Conservation (phyloP, 1,140 invertebrate species). For the Diorhabda sublineata region DNA sequence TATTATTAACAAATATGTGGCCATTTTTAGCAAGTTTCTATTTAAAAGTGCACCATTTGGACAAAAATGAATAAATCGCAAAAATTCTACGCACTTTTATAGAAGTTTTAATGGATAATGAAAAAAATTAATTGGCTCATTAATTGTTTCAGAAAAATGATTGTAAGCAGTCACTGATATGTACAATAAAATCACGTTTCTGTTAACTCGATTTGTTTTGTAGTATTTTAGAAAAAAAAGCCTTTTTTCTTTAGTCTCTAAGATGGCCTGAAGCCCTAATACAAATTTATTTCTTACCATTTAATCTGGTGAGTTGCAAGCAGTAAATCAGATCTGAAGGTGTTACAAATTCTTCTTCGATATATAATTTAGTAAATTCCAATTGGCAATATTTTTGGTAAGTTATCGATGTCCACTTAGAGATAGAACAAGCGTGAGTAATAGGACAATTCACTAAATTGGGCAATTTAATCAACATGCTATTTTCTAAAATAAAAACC, state of each 20-base stretch:
- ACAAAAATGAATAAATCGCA: too few species aligned
- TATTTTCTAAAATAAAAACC: too few species aligned
- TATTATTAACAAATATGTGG: too few species aligned
- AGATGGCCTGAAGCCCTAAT: neutral
- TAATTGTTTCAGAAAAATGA: slow-evolving; percentile 11
- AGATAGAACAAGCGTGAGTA: slow-evolving; percentile 56
- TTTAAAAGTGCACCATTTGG: too few species aligned
- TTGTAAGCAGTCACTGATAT: too few species aligned
- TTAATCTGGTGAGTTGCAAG: slow-evolving; percentile 65
- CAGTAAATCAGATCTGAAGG: slow-evolving; percentile 65
- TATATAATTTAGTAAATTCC: slow-evolving; percentile 50
- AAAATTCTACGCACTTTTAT: too few species aligned
- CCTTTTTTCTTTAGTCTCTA: neutral
- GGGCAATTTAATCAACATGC: slow-evolving; percentile 20
- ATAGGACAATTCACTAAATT: slow-evolving; percentile 47
- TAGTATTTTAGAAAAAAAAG: slow-evolving; percentile 1
- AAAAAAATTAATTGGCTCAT: neutral
- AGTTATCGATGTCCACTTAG: slow-evolving; percentile 63
- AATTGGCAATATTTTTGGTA: slow-evolving; percentile 61
- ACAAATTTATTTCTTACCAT: slow-evolving; percentile 48
- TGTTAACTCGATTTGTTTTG: neutral
- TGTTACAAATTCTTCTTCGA: slow-evolving; percentile 56
- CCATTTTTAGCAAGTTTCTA: too few species aligned
- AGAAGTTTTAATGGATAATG: too few species aligned
- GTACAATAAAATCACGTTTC: too few species aligned